Conservation (phyloP, 35 echinoderm and acorn worm species). For the Heliocidaris erythrogramma region DNA sequence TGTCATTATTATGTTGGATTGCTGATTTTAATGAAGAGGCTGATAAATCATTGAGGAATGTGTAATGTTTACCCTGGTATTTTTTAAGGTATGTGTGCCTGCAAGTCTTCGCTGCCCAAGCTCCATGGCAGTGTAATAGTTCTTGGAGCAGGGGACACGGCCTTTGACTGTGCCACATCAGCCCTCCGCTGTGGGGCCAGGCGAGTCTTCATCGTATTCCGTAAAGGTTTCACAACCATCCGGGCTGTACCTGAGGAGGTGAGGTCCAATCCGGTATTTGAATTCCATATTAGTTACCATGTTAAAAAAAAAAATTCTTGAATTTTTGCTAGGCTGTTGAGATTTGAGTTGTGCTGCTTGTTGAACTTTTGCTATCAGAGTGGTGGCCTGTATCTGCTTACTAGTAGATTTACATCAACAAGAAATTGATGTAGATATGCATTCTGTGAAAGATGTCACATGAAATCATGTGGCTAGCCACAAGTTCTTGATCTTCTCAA, state of each 20-base stretch:
- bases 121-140: conserved; percentile 90
- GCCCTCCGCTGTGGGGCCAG: conserved; percentile 86
- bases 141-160: conserved; percentile 94
- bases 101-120: conserved; percentile 75
- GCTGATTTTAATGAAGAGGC: too few species aligned
- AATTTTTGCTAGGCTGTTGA: too few species aligned
- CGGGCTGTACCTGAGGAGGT: conserved; percentile 98
- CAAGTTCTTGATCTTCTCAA: too few species aligned
- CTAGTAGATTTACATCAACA: neutral
- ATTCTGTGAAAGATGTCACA: too few species aligned
- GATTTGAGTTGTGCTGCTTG: neutral
- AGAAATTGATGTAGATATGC: neutral
- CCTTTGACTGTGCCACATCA: conserved; percentile 98
- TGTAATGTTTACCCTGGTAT: neutral
- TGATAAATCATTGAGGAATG: too few species aligned
- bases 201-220: conserved; percentile 85
- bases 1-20: too few species aligned
- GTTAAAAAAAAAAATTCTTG: too few species aligned
- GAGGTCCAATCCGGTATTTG: neutral
- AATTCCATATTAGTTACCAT: neutral
- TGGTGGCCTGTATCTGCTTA: too few species aligned
- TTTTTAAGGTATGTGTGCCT: conserved; percentile 91
- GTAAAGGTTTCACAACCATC: conserved; percentile 98
- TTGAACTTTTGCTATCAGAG: too few species aligned
- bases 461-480: too few species aligned